Percentiles rank a stretch among this genome's conserved stretches.
Evolutionary conservation across 2,888 invertebrate species (phyloP).

Genomic region (Agrotis segetum): DNA sequence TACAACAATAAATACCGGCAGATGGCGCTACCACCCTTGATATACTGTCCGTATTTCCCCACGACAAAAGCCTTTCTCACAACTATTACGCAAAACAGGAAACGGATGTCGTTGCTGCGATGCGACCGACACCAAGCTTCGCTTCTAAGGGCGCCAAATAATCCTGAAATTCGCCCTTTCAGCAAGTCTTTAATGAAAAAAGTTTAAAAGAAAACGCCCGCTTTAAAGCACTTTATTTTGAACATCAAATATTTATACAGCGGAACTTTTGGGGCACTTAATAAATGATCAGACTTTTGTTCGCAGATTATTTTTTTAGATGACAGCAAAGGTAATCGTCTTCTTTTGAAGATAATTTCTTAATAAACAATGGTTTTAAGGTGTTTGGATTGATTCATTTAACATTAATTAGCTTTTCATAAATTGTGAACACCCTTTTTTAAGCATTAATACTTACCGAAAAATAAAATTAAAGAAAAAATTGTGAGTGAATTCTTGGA

Average conservation of each 20-base stretch:
- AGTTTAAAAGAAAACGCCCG: slow-evolving; percentile 57
- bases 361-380: neutral
- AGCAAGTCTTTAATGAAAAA: slow-evolving; percentile 61
- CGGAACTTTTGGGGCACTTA: slow-evolving; percentile 46
- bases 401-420: neutral
- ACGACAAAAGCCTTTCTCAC: slow-evolving; percentile 69
- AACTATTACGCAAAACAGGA: slow-evolving; percentile 76
- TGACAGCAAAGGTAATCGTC: slow-evolving; percentile 7
- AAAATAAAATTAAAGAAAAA: no score
- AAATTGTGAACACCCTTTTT: no score
- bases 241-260: slow-evolving; percentile 62
- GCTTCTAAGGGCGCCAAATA: slow-evolving; percentile 59
- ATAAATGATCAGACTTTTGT: slow-evolving; percentile 50
- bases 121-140: slow-evolving; percentile 62
- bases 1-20: slow-evolving; percentile 46
- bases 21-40: slow-evolving; percentile 53
- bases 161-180: slow-evolving; percentile 54
- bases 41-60: slow-evolving; percentile 50
- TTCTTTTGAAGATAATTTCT: neutral
- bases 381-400: slow-evolving; percentile 23
- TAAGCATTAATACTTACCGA: no score
- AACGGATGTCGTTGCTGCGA: slow-evolving; percentile 67
- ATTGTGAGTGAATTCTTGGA: no score
- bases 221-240: slow-evolving; percentile 53
- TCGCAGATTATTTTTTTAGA: slow-evolving; percentile 15